Base-by-base conservation (phyloP, 2,888 invertebrate genomes). In the Leptinotarsa juncta region DNA sequence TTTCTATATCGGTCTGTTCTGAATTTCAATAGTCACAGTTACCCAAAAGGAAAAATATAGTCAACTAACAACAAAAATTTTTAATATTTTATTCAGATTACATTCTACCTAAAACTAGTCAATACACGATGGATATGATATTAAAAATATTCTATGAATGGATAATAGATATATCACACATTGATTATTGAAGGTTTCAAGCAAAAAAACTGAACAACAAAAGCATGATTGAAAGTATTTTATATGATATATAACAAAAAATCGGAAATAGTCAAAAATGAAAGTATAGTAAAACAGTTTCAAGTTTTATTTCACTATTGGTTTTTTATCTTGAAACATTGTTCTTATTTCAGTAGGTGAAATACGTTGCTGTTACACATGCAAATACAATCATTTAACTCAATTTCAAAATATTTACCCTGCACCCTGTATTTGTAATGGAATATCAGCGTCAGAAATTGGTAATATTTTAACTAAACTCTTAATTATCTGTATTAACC, bases 81-180 rank as follows among this genome's bases (percentile, higher is more conserved):
- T 62, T 16, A 62, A 42, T n/a, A 32, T 32, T 62, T 62, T 7
- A 42, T 62, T 62, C 32, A 49, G 12, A 50, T 71, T 72, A 48
- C 53, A 51, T 60, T 60, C 26, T 32, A 72, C 57, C 14, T 20
- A 23, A 23, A 26, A 57, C 23, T 51, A 51, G 20, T 23, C 23
- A 57, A 65, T 72, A 57, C 23, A 60, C 60, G 49, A 53, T 62
- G 23, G 55, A 50, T 49, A 67, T 67, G 67, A 71, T 75, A 73
- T 70, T 74, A 77, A 77, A 75, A 77, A 75, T 77, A 75, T 70
- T 72, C 67, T 77, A 74, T 74, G 60, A 72, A 55, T 75, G 75
- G 77, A 75, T 77, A 77, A 77, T 75, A 73, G 72, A 75, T 49
- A n/a, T 77, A 77, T 77, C 77, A 77, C 77, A 77, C 71, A 71